These are phyloP conservation scores for Hippocampus kuda DNA, from an alignment of 2,797 vertebrate genomes.

Conservation along the genomic window DNA sequence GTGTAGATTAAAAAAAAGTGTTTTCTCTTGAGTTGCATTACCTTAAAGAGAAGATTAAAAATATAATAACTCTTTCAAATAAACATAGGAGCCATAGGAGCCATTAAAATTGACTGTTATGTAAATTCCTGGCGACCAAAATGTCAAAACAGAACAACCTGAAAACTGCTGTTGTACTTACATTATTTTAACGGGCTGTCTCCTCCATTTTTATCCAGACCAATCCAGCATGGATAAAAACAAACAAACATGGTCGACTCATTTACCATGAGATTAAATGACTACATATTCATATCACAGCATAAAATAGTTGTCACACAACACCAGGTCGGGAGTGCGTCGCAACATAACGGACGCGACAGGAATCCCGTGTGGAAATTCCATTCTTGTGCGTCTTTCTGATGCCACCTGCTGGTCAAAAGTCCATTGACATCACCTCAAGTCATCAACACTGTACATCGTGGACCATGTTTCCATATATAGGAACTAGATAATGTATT, in stretches of 20 bases:
- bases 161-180: background rate
- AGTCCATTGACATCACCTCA: background rate
- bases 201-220: no score
- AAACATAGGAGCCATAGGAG: background rate
- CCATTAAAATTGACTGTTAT: background rate
- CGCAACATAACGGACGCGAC: no score
- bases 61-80: background rate
- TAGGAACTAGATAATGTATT: no score
- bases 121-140: background rate
- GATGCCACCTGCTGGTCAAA: background rate
- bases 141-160: background rate
- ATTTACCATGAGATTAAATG: background rate
- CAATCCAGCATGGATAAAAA: no score
- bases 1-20: no score
- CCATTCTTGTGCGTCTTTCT: background rate
- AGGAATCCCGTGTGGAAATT: background rate
- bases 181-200: background rate
- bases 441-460: background rate
- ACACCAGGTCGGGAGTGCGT: background rate
- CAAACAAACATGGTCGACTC: no score
- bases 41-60: background rate
- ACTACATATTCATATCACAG: background rate
- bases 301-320: background rate
- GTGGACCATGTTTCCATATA: no score
- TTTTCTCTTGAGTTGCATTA: no score